These are phyloP conservation scores for Arctia plantaginis DNA, from an alignment of 2,888 invertebrate species.

Conservation along the genomic window DNA sequence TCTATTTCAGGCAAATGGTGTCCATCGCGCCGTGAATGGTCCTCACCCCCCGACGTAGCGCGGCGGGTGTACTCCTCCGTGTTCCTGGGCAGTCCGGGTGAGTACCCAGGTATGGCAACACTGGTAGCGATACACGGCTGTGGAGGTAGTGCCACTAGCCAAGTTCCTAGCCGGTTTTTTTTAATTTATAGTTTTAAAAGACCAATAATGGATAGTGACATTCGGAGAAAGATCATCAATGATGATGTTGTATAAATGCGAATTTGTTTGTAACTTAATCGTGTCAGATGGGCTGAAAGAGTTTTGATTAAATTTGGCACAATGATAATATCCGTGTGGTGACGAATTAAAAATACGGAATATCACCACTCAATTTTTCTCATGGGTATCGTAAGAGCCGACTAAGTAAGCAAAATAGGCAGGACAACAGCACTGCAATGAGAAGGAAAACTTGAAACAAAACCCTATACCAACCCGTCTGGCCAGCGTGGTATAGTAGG, in stretches of 20 bases:
- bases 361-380: too few species aligned
- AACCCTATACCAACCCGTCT: too few species aligned
- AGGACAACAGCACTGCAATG: too few species aligned
- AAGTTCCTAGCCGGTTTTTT: conserved; percentile 14
- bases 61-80: conserved; percentile 96
- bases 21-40: conserved; percentile 95
- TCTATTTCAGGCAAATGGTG: conserved; percentile 95
- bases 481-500: too few species aligned
- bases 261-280: neutral
- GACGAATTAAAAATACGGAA: too few species aligned
- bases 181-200: conserved; percentile 4
- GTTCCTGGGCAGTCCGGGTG: conserved; percentile 96
- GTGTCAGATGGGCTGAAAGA: too few species aligned
- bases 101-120: conserved; percentile 87
- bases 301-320: too few species aligned
- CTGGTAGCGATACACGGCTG: conserved; percentile 13
- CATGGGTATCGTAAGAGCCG: too few species aligned
- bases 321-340: too few species aligned
- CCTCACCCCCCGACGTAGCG: conserved; percentile 94
- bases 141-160: conserved; percentile 3
- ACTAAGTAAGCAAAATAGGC: too few species aligned
- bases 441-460: too few species aligned
- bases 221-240: neutral
- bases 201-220: neutral
- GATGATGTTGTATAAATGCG: neutral